phyloP scores from a whole-genome alignment of 2,888 invertebrate genomes.

The Stegana nigrithorax region DNA sequence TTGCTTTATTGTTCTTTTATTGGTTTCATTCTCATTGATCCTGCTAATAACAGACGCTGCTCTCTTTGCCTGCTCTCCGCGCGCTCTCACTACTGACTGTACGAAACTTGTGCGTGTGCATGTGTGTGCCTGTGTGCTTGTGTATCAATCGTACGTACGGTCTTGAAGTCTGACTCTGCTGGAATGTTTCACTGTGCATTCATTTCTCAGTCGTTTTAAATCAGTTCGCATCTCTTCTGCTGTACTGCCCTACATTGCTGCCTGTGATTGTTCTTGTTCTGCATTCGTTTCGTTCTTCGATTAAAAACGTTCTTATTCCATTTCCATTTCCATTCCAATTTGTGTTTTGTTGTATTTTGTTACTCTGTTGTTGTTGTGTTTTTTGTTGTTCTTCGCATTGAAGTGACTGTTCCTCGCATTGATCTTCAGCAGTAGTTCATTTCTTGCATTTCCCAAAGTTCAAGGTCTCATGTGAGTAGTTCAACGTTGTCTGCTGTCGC shows the following conservation, averaged over 20 bases:
- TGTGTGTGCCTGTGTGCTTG: not conserved
- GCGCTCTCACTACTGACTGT: not conserved
- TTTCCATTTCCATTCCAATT: not conserved
- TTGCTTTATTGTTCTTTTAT: no score
- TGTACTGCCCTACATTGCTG: not conserved
- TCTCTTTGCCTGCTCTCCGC: not conserved
- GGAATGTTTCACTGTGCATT: no score
- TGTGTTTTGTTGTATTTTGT: not conserved
- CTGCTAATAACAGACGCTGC: constrained; percentile 1
- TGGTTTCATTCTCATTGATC: not conserved
- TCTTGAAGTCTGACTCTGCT: no score
- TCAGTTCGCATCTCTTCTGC: no score
- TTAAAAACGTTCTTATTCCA: not conserved
- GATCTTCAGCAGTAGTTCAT: constrained; percentile 1
- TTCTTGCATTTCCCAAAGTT: constrained; percentile 43
- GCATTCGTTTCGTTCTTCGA: not conserved
- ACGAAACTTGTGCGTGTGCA: not conserved
- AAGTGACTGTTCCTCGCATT: no score
- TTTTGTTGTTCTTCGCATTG: not conserved
- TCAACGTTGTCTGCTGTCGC: constrained; percentile 32
- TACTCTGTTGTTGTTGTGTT: not conserved
- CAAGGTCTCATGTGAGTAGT: constrained; percentile 45
- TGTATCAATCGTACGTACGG: no score
- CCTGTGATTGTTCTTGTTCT: not conserved
- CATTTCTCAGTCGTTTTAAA: no score